These are phyloP conservation scores for Lacanobia wlatinum DNA, from an alignment of 2,888 invertebrate genomes.

Conservation along the genomic window DNA sequence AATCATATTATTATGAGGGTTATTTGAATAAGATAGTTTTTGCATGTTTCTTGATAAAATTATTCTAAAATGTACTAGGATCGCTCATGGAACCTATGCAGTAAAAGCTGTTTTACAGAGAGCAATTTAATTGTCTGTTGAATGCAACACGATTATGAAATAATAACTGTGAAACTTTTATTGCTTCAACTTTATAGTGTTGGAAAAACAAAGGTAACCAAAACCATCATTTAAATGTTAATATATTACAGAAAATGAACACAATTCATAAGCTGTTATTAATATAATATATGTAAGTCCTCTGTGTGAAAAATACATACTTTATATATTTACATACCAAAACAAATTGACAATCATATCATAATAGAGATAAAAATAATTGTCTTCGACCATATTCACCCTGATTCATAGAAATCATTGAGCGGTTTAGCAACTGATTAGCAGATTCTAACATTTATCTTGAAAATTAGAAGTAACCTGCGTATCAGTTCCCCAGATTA, in stretches of 20 bases:
- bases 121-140: constrained; percentile 6
- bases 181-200: constrained; percentile 5
- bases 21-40: neutral
- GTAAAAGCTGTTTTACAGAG: neutral
- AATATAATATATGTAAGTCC: neutral
- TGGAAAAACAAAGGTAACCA: neutral
- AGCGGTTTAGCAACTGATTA: neutral
- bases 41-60: neutral
- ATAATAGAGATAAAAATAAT: constrained; percentile 7
- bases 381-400: neutral
- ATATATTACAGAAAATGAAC: constrained; percentile 27
- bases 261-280: constrained; percentile 28
- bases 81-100: neutral
- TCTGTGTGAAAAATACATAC: constrained; percentile 15
- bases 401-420: neutral
- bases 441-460: neutral
- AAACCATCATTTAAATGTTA: constrained; percentile 1
- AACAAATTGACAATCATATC: constrained; percentile 19
- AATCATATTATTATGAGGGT: neutral
- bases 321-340: constrained; percentile 40
- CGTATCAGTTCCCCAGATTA: neutral
- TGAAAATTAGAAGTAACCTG: neutral
- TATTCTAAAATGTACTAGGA: neutral
- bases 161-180: neutral
- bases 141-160: constrained; percentile 9